Conservation (phyloP, 1,140 invertebrate species). For the Orussus abietinus region DNA sequence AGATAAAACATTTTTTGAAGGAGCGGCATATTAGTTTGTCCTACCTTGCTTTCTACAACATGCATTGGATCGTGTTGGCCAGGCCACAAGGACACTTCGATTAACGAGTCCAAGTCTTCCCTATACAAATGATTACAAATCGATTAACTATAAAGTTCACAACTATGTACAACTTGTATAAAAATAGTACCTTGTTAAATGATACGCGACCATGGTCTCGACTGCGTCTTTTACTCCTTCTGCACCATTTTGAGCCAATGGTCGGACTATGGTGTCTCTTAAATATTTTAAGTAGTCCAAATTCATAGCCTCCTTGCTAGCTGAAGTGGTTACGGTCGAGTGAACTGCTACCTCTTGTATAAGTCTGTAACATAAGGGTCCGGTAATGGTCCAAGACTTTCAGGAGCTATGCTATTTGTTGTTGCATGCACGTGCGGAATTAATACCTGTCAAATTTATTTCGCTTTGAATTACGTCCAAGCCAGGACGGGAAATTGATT, state of each 20-base stretch:
- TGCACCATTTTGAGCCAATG: conserved; percentile 64
- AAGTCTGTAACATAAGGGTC: too few species aligned
- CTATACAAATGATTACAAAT: conserved; percentile 36
- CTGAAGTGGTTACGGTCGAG: conserved; percentile 59
- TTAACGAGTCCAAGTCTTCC: conserved; percentile 86
- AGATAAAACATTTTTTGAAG: conserved; percentile 5
- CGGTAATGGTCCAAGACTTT: too few species aligned
- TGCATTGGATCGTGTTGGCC: conserved; percentile 71
- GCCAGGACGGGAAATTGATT: conserved; percentile 91
- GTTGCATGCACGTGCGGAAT: too few species aligned
- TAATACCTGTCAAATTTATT: conserved; percentile 78
- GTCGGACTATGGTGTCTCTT: conserved; percentile 67
- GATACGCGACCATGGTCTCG: conserved; percentile 76
- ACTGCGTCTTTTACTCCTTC: conserved; percentile 74
- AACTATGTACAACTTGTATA: conserved; percentile 73
- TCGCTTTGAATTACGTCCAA: conserved; percentile 89
- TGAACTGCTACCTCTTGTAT: conserved; percentile 45
- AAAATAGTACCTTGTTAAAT: conserved; percentile 85
- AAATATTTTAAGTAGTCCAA: conserved; percentile 80
- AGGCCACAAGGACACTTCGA: conserved; percentile 83
- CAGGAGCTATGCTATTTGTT: too few species aligned
- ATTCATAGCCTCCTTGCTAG: conserved; percentile 70
- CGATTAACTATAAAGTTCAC: conserved; percentile 11
- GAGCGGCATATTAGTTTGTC: conserved; percentile 8
- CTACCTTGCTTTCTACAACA: conserved; percentile 74